Percentiles rank a stretch among this genome's conserved stretches.
phyloP scores from a whole-genome alignment of 2,113 vertebrate genomes.

The Leucopsar rothschildi region DNA sequence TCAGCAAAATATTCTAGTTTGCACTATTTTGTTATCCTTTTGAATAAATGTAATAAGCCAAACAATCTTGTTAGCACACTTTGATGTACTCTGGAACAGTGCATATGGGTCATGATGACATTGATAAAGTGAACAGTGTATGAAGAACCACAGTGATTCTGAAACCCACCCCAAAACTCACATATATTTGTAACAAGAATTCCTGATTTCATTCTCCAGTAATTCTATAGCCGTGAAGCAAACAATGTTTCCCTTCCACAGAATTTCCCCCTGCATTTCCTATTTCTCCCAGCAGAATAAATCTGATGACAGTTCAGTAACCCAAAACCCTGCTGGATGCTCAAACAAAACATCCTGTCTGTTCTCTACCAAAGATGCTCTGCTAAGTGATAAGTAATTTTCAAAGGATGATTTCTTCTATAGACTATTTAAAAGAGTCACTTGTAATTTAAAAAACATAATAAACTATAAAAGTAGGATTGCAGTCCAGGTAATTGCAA shows the following conservation, averaged over 20 bases:
- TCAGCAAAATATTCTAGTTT: neutral
- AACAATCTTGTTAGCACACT: neutral
- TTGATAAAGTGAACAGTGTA: neutral
- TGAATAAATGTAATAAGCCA: neutral
- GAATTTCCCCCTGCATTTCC: neutral
- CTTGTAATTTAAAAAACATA: neutral
- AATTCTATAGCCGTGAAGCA: neutral
- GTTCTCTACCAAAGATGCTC: neutral
- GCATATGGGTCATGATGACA: neutral
- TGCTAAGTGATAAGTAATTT: neutral
- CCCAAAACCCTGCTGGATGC: neutral
- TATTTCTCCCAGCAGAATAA: neutral
- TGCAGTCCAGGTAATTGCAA: neutral
- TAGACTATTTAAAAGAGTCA: neutral
- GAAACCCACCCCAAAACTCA: neutral
- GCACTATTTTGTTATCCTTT: neutral
- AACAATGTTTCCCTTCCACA: neutral
- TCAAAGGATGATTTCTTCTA: neutral
- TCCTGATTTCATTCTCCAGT: neutral
- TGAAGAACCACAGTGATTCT: neutral
- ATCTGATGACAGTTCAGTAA: neutral
- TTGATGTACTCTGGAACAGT: neutral
- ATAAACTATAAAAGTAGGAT: neutral
- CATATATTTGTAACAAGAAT: neutral
- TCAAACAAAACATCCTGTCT: neutral